Evolutionary conservation across 2,888 invertebrate species (phyloP), one percentile per base, ranked within the genome.

Genomic region (Cheilosia variabilis): DNA sequence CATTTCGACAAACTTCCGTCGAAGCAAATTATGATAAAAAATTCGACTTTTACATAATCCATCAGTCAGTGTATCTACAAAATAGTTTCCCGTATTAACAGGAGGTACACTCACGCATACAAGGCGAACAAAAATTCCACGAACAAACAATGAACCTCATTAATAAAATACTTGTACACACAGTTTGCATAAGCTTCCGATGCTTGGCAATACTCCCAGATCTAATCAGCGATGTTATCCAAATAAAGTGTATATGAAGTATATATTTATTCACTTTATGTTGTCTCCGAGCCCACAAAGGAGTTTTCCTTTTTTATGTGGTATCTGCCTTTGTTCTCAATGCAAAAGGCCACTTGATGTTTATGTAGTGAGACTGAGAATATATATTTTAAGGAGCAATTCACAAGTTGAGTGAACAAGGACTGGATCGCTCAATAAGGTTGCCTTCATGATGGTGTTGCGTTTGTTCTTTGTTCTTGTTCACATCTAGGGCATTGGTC

Each of bases 181-280:
- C 71, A 72, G 66, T 77, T 82, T 72, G 66, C 47, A 66, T 71
- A 66, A 77, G 82, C 77, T 71, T 62, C 66, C 41, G 53, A 55
- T 60, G 63, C 65, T 82, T 82, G 76, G 69, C 69, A 77, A 72
- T 72, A 77, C 66, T 65, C 71, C 77, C 65, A 77, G 71, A 82
- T 82, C 60, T 77, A 82, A 82, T 82, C 77, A 62, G 77, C 55
- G 65, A 66, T 82, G 71, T 55, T 77, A 72, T 82, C 77, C 71
- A 66, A 77, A 77, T 66, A 62, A 60, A 72, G 62, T 72, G 62
- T 72, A 72, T 41, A 76, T 66, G 66, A 58, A 58, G 71, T 63
- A 71, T 66, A 72, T 66, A 71, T 71, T 53, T 82, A 71, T 82
- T 76, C 60, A 71, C 60, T 69, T 62, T 66, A 57, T 77, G 55